These are phyloP conservation scores for Peromyscus leucopus DNA, from an alignment of 2,113 vertebrate species.

Conservation along the genomic window DNA sequence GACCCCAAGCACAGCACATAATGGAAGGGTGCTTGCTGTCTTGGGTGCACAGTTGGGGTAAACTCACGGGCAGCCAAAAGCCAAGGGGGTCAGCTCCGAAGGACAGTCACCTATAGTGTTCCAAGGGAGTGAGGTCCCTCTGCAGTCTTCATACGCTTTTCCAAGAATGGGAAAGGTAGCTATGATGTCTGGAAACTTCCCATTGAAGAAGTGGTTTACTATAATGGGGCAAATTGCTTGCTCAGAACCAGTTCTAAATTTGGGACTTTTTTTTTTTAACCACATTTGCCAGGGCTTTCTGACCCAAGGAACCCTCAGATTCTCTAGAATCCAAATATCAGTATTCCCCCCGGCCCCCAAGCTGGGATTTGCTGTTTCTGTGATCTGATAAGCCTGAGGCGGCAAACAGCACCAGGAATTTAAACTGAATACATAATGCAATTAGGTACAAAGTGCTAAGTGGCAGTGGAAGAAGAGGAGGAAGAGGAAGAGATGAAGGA, in stretches of 20 bases:
- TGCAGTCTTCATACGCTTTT: neutral
- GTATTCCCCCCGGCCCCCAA: neutral
- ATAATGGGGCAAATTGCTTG: neutral
- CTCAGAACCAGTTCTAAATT: neutral
- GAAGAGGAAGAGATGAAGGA: neutral
- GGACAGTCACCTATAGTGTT: neutral
- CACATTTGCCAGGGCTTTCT: neutral
- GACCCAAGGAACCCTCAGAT: neutral
- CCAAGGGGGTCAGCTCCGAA: neutral
- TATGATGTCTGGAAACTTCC: neutral
- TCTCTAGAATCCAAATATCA: neutral
- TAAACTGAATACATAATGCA: neutral
- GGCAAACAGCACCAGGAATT: neutral
- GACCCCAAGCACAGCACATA: neutral
- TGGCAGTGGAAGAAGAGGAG: neutral
- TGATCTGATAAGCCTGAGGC: neutral
- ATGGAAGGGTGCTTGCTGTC: neutral
- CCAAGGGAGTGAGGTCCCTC: neutral
- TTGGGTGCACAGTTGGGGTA: fast-evolving
- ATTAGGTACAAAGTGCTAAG: neutral
- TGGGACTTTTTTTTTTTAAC: neutral
- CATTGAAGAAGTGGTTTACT: neutral
- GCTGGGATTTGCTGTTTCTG: no score
- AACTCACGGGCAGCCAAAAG: neutral
- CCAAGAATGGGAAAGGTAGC: neutral